Percentiles rank a stretch among this genome's conserved stretches.
phyloP scores from a whole-genome alignment of 2,113 vertebrate genomes.

The Mustela lutreola region DNA sequence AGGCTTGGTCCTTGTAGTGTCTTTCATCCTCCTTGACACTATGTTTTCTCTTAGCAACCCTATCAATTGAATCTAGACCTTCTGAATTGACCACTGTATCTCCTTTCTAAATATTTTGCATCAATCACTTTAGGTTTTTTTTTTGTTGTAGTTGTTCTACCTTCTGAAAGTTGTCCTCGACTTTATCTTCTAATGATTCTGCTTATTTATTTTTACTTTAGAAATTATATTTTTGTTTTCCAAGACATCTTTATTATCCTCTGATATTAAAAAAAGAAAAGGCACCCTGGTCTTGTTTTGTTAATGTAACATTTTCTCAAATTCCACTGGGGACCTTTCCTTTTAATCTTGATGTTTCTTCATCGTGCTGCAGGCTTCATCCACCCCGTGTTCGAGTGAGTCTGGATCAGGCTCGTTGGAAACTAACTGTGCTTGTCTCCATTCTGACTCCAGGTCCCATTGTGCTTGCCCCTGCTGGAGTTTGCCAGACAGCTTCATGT shows the following conservation, averaged over 20 bases:
- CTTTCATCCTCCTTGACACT: not conserved
- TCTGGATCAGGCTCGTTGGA: not conserved
- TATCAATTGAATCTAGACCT: not conserved
- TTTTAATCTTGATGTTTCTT: not conserved
- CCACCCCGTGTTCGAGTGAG: not conserved
- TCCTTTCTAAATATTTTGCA: not conserved
- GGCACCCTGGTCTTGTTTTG: not conserved
- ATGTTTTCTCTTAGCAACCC: not conserved
- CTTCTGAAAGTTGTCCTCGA: not conserved
- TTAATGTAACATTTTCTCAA: not conserved
- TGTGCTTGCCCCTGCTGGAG: not conserved
- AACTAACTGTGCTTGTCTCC: not conserved
- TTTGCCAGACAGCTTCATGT: not conserved
- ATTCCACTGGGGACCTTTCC: not conserved
- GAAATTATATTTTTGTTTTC: slow-evolving; percentile 43
- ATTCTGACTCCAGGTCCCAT: not conserved
- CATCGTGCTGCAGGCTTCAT: not conserved
- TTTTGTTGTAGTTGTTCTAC: not conserved
- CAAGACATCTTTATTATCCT: slow-evolving; percentile 34
- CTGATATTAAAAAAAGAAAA: not conserved
- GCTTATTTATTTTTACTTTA: slow-evolving; percentile 7
- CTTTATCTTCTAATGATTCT: slow-evolving; percentile 9
- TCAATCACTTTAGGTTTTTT: not conserved
- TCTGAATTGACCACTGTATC: not conserved
- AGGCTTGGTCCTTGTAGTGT: not conserved